These are phyloP conservation scores for Cistogaster globosa DNA, from an alignment of 2,888 invertebrate species.

Conservation along the genomic window DNA sequence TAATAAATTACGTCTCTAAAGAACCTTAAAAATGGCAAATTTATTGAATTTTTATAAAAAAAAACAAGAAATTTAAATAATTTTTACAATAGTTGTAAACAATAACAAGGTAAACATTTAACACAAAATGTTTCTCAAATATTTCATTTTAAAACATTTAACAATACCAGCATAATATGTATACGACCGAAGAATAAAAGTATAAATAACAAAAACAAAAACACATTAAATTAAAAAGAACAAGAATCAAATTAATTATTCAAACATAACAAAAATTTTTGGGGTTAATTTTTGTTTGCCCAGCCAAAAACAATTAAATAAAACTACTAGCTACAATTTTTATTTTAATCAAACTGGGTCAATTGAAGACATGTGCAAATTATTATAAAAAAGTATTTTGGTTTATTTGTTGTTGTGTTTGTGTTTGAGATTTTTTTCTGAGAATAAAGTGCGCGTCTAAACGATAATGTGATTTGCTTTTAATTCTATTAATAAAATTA, in stretches of 20 bases:
- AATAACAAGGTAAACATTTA: conserved; percentile 14
- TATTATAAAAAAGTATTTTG: conserved; percentile 35
- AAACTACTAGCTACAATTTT: conserved; percentile 28
- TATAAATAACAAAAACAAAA: conserved; percentile 4
- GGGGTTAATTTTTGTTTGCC: neutral
- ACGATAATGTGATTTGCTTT: neutral
- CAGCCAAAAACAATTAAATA: conserved; percentile 40
- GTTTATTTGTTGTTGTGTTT: neutral
- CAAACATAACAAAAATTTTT: neutral
- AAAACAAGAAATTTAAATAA: conserved; percentile 19
- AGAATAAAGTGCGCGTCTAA: neutral
- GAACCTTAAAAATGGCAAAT: conserved; percentile 32
- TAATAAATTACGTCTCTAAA: neutral
- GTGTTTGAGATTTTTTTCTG: neutral
- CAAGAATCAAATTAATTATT: conserved; percentile 41
- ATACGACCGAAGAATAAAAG: conserved; percentile 20
- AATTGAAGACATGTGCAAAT: conserved; percentile 69
- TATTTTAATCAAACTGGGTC: conserved; percentile 61
- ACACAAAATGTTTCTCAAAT: conserved; percentile 36
- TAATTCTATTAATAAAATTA: neutral
- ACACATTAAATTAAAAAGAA: neutral
- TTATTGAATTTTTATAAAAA: conserved; percentile 23
- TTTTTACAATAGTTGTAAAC: neutral
- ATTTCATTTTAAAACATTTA: conserved; percentile 3
- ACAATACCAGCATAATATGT: conserved; percentile 33